Evolutionary conservation across 2,888 invertebrate genomes (phyloP).

Genomic region (Acrobasis suavella): DNA sequence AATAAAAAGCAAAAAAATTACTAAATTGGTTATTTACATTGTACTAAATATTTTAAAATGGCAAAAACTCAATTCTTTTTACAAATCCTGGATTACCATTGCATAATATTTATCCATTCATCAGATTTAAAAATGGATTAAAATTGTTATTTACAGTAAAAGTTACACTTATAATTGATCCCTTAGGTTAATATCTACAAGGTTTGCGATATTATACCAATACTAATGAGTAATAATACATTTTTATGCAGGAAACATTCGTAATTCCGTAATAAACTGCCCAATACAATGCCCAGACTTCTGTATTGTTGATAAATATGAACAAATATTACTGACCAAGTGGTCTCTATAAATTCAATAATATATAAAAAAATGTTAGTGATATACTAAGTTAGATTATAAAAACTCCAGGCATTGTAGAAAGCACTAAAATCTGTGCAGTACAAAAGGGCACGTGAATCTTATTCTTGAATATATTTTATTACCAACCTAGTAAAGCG

Average conservation of each 20-base stretch:
- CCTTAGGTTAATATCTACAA: conserved; percentile 76
- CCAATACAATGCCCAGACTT: conserved; percentile 10
- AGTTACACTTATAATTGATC: conserved; percentile 71
- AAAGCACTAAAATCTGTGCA: conserved; percentile 52
- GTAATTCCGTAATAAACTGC: conserved; percentile 15
- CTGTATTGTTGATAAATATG: background rate
- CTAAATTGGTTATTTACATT: conserved; percentile 4
- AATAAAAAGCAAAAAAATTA: conserved; percentile 13
- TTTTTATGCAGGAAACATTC: conserved; percentile 25
- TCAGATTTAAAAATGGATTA: conserved; percentile 45
- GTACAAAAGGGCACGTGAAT: conserved; percentile 56
- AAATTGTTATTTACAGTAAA: conserved; percentile 55
- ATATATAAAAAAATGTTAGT: background rate
- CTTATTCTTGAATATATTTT: conserved; percentile 43
- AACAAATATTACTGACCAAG: background rate
- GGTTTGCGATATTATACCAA: conserved; percentile 49
- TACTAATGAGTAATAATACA: conserved; percentile 29
- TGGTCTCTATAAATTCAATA: background rate
- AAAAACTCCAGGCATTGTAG: conserved; percentile 23
- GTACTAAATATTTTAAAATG: conserved; percentile 21
- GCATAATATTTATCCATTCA: conserved; percentile 28
- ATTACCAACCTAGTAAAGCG: conserved; percentile 71
- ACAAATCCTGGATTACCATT: conserved; percentile 43
- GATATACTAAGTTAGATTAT: background rate
- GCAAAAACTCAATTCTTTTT: conserved; percentile 43